Evolutionary conservation across 2,113 vertebrate species (phyloP), one percentile per base, ranked within the genome.

Genomic region (Ceratotherium simum): DNA sequence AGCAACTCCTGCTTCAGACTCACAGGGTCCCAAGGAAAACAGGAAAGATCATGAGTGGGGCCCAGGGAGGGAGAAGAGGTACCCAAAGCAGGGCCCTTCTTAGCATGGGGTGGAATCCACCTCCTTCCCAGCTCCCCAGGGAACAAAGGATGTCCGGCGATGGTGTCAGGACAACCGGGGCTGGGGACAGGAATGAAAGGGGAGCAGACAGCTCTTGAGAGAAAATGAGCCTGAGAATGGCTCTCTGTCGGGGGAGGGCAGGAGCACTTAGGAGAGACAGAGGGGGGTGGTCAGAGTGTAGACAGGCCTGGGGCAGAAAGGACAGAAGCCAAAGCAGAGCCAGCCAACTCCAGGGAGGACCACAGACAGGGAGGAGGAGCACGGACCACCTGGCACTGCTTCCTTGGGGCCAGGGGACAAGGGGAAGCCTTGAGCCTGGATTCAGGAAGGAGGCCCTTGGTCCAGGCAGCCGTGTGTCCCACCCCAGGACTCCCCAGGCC

Each of bases 51-150:
- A 2, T 31, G 16, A 17, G 8, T n/a, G 62, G 33, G 9, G 67
- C 8, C 31, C 31, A 21, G 46, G 16, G 33, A 90, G 21, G 36
- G n/a, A 29, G 69, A 80, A 33, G 20, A 56, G 12, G n/a, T 6
- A 16, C n/a, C 33, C 39, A 29, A 31, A 69, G 39, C 18, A 60
- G n/a, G 54, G 33, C 11, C 31, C 85, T n/a, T 58, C n/a, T 70
- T 3, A 4, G 12, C 16, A 69, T 18, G 23, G 9, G 16, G 27
- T 31, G 46, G 3, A 39, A 39, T 10, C 0, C 0, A 2, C 3
- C 56, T 48, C 23, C 64, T 42, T 64, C 29, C 46, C 36, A 10
- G 67, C 9, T 46, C 86, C 87, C 67, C 18, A 17, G 31, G 29
- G n/a, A 46, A 84, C 33, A 39, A 51, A 73, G 21, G n/a, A 13